Evolutionary conservation across 2,113 vertebrate genomes (phyloP).

Genomic region (Clarias macrocephalus): DNA sequence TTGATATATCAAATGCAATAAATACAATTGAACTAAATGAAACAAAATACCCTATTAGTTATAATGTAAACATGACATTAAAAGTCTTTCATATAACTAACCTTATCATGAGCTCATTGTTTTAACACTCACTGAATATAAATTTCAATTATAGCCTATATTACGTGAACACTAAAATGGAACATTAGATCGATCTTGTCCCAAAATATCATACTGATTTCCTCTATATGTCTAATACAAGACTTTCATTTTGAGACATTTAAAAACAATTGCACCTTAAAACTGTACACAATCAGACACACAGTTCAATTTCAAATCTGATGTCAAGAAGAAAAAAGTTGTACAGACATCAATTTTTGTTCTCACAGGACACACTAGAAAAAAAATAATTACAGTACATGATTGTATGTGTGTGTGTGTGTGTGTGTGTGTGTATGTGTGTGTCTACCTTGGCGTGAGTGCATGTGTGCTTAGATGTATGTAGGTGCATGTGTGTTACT

Average conservation of each 20-base stretch:
- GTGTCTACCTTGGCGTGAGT: slow-evolving; percentile 18
- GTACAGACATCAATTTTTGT: slow-evolving; percentile 39
- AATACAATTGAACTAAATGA: slow-evolving; percentile 43
- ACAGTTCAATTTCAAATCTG: slow-evolving; percentile 29
- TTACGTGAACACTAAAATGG: slow-evolving; percentile 42
- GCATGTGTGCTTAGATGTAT: slow-evolving; percentile 23
- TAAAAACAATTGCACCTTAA: slow-evolving; percentile 47
- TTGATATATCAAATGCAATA: slow-evolving; percentile 48
- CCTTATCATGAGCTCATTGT: slow-evolving; percentile 38
- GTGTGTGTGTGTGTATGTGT: slow-evolving; percentile 31
- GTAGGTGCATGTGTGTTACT: slow-evolving; percentile 10
- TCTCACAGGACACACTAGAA: slow-evolving; percentile 38
- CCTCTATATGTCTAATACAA: slow-evolving; percentile 45
- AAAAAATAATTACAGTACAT: slow-evolving; percentile 56
- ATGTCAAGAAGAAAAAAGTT: slow-evolving; percentile 44
- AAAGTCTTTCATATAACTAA: slow-evolving; percentile 45
- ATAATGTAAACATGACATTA: slow-evolving; percentile 57
- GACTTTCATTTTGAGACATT: slow-evolving; percentile 44
- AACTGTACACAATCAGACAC: slow-evolving; percentile 48
- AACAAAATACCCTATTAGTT: slow-evolving; percentile 39
- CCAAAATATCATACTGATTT: slow-evolving; percentile 45
- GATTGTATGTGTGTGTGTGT: slow-evolving; percentile 35
- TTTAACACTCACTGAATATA: slow-evolving; percentile 46
- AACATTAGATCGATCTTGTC: slow-evolving; percentile 29
- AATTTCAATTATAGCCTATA: slow-evolving; percentile 48